Evolutionary conservation across 2,113 vertebrate species (phyloP).

Genomic region (Melanerpes formicivorus): DNA sequence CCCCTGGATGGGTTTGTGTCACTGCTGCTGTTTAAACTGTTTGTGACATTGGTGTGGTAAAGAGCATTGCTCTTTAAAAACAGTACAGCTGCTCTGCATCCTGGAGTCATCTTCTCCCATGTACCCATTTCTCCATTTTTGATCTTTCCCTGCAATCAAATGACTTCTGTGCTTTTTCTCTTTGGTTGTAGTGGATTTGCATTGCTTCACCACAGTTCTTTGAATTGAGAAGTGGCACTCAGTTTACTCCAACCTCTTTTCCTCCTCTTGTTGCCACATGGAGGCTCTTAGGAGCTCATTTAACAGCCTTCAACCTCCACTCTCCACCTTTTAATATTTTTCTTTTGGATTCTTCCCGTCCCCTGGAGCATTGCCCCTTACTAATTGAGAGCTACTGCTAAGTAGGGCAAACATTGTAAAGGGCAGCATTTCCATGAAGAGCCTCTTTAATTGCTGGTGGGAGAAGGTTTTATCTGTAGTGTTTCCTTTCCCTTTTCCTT

Average conservation of each 20-base stretch:
- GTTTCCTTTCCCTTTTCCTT: constrained; percentile 5
- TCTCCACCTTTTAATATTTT: constrained; percentile 58
- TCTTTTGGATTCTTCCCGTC: constrained; percentile 32
- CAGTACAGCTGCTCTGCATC: not conserved
- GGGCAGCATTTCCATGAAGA: constrained; percentile 43
- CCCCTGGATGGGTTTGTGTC: not conserved
- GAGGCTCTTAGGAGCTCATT: not conserved
- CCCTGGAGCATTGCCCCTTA: constrained; percentile 48
- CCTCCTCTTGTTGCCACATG: not conserved
- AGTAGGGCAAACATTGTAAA: constrained; percentile 58
- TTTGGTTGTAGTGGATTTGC: not conserved
- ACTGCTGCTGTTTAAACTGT: not conserved
- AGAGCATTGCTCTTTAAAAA: not conserved
- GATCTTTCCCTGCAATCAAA: not conserved
- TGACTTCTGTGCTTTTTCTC: not conserved
- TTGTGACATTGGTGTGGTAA: not conserved
- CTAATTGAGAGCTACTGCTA: constrained; percentile 37
- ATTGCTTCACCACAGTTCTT: not conserved
- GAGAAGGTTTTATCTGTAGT: constrained; percentile 13
- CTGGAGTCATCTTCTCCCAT: not conserved
- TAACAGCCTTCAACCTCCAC: not conserved
- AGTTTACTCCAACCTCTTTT: not conserved
- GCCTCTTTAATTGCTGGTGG: constrained; percentile 21
- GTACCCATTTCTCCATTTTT: not conserved
- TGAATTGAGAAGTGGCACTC: not conserved